Base-by-base conservation (phyloP, 2,888 invertebrate species). In the Smittia aterrima region DNA sequence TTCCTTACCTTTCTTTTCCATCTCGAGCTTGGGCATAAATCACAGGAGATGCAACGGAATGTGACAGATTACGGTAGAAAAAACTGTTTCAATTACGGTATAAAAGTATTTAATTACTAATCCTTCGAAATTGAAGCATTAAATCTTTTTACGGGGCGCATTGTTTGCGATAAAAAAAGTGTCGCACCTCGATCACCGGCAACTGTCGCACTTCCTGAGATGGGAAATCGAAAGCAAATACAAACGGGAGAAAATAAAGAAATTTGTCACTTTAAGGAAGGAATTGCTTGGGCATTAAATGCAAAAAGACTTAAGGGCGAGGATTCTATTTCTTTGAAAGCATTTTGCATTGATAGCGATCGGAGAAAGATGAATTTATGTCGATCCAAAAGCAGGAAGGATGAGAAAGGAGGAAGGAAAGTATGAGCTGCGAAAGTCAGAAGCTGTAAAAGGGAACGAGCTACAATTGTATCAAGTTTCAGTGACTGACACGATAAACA, bases 91-190 rank as follows among this genome's bases (percentile, higher is more conserved):
- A 74, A 74, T 74, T 74, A 74, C 74, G 74, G 74, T 74, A 74
- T 72, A 72, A 72, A 74, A 74, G 66, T 74, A 74, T 74, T 74
- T 74, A 74, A 74, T 74, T 74, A 74, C 74, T 74, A 74, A 74
- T 74, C 74, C 74, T 64, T 27, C 20, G 25, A 67, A 67, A 67
- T 41, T 67, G 67, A 38, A 67, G 67, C 67, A 67, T 67, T 38
- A 67, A 67, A 67, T 67, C 67, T 41, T 40, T 40, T 67, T 58
- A 58, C 9, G 22, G 58, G 58, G 58, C 58, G 58, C 64, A 27
- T 64, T 64, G 64, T 64, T 27, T 24, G 24, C 27, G 27, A 64
- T 27, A 25, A 64, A 64, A n/a, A 72, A 72, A 74, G 66, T 74
- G 74, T 74, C 74, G 64, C 74, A 74, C 74, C 74, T 74, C 22